Evolutionary conservation across 2,797 vertebrate genomes (phyloP).

Genomic region (Gobionotothen gibberifrons): DNA sequence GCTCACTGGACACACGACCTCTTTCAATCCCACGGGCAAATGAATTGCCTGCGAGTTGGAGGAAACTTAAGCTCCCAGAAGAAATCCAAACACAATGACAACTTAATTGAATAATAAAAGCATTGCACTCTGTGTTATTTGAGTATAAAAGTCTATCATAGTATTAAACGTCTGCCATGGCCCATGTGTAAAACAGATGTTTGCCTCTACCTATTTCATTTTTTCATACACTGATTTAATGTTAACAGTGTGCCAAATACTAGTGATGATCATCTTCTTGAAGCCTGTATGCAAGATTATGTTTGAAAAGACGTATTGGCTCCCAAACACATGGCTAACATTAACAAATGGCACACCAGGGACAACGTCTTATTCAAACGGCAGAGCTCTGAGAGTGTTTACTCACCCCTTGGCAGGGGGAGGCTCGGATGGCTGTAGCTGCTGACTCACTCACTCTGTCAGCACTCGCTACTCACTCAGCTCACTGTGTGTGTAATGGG

Average conservation of each 20-base stretch:
- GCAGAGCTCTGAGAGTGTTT: slow-evolving; percentile 59
- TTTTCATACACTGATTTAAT: not conserved
- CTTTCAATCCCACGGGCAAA: slow-evolving; percentile 37
- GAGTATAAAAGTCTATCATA: not conserved
- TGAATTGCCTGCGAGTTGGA: slow-evolving; percentile 26
- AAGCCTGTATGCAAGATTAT: slow-evolving; percentile 4
- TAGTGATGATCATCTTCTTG: slow-evolving; percentile 4
- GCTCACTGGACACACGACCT: slow-evolving; percentile 12
- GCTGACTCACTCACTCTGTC: slow-evolving; percentile 72
- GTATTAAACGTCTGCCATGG: not conserved
- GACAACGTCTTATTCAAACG: slow-evolving; percentile 54
- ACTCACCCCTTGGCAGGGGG: slow-evolving; percentile 51
- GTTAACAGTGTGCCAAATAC: not conserved
- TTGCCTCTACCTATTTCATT: not conserved
- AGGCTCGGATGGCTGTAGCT: slow-evolving; percentile 53
- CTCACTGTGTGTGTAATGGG: slow-evolving; percentile 54
- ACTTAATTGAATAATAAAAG: not conserved
- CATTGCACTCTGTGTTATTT: not conserved
- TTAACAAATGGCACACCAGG: slow-evolving; percentile 40
- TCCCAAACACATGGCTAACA: slow-evolving; percentile 35
- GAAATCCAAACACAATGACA: slow-evolving; percentile 9
- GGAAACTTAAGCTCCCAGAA: not conserved
- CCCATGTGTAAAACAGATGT: not conserved
- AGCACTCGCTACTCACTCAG: slow-evolving; percentile 37
- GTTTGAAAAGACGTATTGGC: not conserved